These are phyloP conservation scores for Esox lucius DNA, from an alignment of 2,797 vertebrate species.

Conservation along the genomic window DNA sequence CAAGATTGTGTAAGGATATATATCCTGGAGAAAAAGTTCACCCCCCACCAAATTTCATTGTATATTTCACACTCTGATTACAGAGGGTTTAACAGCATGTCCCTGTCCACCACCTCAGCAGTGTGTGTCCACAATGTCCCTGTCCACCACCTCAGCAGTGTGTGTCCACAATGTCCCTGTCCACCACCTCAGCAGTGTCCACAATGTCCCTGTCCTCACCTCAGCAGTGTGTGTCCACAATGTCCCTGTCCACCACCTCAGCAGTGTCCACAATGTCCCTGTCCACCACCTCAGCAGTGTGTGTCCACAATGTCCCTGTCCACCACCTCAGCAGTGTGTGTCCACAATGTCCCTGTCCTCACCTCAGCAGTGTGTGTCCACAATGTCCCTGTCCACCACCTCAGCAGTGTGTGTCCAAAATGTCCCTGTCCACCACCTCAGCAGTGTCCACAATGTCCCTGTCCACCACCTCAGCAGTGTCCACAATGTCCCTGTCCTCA, in stretches of 20 bases:
- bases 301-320: no score
- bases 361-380: no score
- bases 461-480: constrained; percentile 43
- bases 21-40: no score
- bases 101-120: constrained; percentile 45
- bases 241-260: constrained; percentile 13
- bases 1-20: no score
- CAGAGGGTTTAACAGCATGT: no score
- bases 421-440: constrained; percentile 13
- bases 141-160: constrained; percentile 15
- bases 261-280: background rate
- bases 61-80: no score
- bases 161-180: no score
- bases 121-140: no score
- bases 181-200: constrained; percentile 15
- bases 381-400: background rate
- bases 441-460: no score
- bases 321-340: constrained; percentile 41
- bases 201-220: background rate
- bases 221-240: constrained; percentile 17
- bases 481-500: constrained; percentile 46
- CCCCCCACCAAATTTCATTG: no score
- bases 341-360: background rate
- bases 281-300: constrained; percentile 25
- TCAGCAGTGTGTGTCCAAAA: constrained; percentile 10